These are phyloP conservation scores for Cichladusa arquata DNA, from an alignment of 2,113 vertebrate genomes.

Conservation along the genomic window DNA sequence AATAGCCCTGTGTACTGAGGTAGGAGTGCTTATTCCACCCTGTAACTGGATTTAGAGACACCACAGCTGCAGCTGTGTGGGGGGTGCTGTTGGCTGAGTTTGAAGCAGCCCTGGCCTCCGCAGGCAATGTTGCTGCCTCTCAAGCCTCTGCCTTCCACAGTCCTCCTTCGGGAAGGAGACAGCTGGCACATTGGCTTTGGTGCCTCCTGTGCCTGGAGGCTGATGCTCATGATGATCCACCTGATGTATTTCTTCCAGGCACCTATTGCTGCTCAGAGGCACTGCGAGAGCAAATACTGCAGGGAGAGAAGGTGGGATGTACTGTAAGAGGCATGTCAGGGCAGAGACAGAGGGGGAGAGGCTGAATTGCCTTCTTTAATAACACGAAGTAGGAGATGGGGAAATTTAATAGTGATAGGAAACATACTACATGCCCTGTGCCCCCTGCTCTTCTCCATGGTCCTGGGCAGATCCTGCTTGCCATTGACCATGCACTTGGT, in stretches of 20 bases:
- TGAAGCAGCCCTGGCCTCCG: neutral
- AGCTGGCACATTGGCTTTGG: neutral
- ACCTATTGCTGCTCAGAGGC: neutral
- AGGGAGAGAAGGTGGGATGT: neutral
- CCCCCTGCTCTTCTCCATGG: fast-evolving
- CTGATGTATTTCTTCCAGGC: neutral
- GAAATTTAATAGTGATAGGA: neutral
- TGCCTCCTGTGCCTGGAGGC: neutral
- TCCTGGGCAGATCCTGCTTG: neutral
- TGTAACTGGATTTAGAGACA: neutral
- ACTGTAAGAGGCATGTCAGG: fast-evolving
- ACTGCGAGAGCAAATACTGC: neutral
- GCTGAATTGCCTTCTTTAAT: fast-evolving
- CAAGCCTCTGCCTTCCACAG: neutral
- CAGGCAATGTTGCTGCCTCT: neutral
- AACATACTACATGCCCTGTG: fast-evolving
- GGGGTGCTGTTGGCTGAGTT: neutral
- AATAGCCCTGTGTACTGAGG: neutral
- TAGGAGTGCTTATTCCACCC: neutral
- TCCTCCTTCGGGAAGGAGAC: neutral
- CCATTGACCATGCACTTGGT: fast-evolving
- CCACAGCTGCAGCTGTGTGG: neutral
- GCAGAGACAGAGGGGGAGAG: neutral
- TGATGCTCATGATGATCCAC: neutral
- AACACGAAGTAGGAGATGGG: neutral